Base-by-base conservation (phyloP, 2,888 invertebrate species). In the Agrochola lota region DNA sequence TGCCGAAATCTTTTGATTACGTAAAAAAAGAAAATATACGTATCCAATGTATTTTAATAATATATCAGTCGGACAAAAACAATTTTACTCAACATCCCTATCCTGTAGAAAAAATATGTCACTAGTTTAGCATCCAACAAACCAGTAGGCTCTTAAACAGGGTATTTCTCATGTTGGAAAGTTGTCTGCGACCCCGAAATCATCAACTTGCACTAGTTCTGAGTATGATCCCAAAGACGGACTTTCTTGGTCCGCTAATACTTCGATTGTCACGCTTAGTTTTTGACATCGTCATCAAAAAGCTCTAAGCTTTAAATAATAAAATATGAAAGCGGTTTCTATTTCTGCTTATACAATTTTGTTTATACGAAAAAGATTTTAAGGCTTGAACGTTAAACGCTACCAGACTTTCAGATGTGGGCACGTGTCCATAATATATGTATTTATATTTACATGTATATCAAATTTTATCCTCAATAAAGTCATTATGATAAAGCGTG, bases 401-500 rank as follows among this genome's bases (percentile, higher is more conserved):
- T 62, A 15, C n/a, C 43, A 71, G 57, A 60, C 15, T 71, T 79
- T 67, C n/a, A 57, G 60, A 62, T 57, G 40, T 70, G 40, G 35
- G 59, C 46, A 67, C 62, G 57, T 71, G 23, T 71, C 43, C 26
- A 63, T 62, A 71, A 77, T 57, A 35, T 57, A 76, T 35, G n/a
- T 72, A 62, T 63, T 57, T 52, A 68, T 84, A 80, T 81, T 71
- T 84, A 72, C 80, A 80, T 84, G 84, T 67, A 52, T 71, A 71
- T 80, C 43, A 71, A 35, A 72, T 57, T 64, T 69, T 71, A 81
- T 68, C 67, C 62, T 77, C 68, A 82, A 82, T 79, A 79, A 87
- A 87, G 82, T 71, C 78, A 87, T 87, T 78, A 85, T 60, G 78
- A 77, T 78, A 78, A 87, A 81, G 60, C 67, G 67, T 68, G 71